Evolutionary conservation across 2,797 vertebrate genomes (phyloP).

Genomic region (Bryconaethiops microstoma): DNA sequence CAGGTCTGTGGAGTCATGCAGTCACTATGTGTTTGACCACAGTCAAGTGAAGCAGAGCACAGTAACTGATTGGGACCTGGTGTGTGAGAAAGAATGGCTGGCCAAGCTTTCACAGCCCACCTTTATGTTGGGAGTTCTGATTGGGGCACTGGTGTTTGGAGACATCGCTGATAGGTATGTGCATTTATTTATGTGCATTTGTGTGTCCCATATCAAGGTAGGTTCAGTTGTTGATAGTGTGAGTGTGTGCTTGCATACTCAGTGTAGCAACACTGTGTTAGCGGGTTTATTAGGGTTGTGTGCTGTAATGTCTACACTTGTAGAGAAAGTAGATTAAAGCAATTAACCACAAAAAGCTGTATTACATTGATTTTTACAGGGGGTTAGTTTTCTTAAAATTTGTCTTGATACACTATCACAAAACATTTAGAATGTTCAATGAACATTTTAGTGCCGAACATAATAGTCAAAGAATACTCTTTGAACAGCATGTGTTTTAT

Average conservation of each 20-base stretch:
- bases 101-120: constrained; percentile 88
- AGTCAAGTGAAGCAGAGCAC: constrained; percentile 84
- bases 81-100: constrained; percentile 89
- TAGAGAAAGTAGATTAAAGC: too few relatives aligned
- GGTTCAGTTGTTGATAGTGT: neutral
- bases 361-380: too few relatives aligned
- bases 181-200: neutral
- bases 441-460: neutral
- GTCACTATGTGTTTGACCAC: constrained; percentile 83
- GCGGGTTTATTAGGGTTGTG: too few relatives aligned
- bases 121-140: constrained; percentile 92
- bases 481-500: neutral
- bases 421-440: too few relatives aligned
- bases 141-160: constrained; percentile 90
- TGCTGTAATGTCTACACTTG: too few relatives aligned
- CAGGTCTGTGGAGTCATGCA: constrained; percentile 78
- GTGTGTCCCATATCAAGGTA: neutral
- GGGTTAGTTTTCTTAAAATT: too few relatives aligned
- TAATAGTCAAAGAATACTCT: neutral
- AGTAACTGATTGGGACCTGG: constrained; percentile 90
- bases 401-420: too few relatives aligned
- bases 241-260: neutral
- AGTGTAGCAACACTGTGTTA: too few relatives aligned
- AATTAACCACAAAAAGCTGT: too few relatives aligned
- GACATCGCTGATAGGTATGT: constrained; percentile 91